phyloP scores from a whole-genome alignment of 30 jellyfish, hydroid and myxozoan species.

The Cassiopea andromeda region DNA sequence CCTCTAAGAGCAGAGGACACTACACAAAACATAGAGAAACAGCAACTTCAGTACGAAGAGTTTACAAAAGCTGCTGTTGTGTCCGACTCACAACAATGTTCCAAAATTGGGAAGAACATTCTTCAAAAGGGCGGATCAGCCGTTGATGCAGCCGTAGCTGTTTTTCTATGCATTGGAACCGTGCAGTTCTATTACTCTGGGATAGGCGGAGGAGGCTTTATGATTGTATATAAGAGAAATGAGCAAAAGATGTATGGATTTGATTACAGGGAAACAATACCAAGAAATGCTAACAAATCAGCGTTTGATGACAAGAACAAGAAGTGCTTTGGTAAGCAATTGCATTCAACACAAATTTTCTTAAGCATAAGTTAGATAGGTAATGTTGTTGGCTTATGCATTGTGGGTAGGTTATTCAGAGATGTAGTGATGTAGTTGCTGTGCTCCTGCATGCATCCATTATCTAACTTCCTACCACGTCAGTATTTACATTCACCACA shows the following conservation, averaged over 20 bases:
- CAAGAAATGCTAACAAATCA: conserved; percentile 40
- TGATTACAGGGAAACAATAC: conserved; percentile 86
- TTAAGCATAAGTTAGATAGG: too few species aligned
- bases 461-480: too few species aligned
- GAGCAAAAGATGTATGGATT: conserved; percentile 33
- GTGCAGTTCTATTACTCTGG: conserved; percentile 87
- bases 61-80: conserved; percentile 63
- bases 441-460: too few species aligned
- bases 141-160: conserved; percentile 93
- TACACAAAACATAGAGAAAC: not conserved
- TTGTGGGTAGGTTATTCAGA: too few species aligned
- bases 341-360: not conserved
- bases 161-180: conserved; percentile 79
- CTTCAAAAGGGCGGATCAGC: conserved; percentile 86
- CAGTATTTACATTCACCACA: too few species aligned
- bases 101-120: conserved; percentile 74
- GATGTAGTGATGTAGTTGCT: too few species aligned
- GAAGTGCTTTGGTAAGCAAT: conserved; percentile 38
- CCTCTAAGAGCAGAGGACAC: conserved; percentile 6
- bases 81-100: conserved; percentile 43
- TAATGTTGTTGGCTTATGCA: too few species aligned
- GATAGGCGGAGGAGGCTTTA: conserved; percentile 96
- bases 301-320: conserved; percentile 21
- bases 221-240: conserved; percentile 51
- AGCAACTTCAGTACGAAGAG: conserved; percentile 7